Base-by-base conservation (phyloP, 2,797 vertebrate genomes). In the Anas capensis region DNA sequence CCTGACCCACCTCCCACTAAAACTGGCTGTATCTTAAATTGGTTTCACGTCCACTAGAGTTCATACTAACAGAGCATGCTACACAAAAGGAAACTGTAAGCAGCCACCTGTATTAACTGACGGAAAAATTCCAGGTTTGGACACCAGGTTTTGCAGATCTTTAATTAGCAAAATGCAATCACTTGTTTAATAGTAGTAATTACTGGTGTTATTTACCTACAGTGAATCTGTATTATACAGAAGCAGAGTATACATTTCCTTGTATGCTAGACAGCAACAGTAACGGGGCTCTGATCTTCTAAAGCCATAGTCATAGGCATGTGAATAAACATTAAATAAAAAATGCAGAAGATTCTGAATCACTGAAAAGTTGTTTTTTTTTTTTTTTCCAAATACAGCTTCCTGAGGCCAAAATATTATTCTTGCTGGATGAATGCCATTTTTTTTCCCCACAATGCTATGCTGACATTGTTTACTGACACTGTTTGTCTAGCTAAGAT, bases 261-360 rank as follows among this genome's bases (percentile, higher is more conserved):
- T 33, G 27, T 19, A 27, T 16, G n/a, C 14, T 31, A 26, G 6
- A 18, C 16, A 38, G 11, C 23, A 78, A n/a, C 17, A 42, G 13
- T 64, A 64, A 34, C 3, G 14, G 31, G 19, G 14, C 31, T 42
- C 48, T 33, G 26, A 16, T 53, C 51, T 65, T 79, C 33, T 38
- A 40, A 24, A 54, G 36, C 14, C 18, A 44, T 54, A 33, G 23
- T 11, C 31, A 16, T 34, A 54, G 29, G 31, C 40, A 42, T 33
- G 40, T 42, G 48, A 78, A 64, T 42, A 20, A 42, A 36, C 51
- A 27, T 78, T 65, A 78, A 33, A 34, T 65, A 91, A 90, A 88
- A 89, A 95, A 89, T 91, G 54, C 26, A 71, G 88, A 91, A 95
- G 62, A 81, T 81, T 92, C 71, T 92, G 54, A 82, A 80, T 90